phyloP scores from a whole-genome alignment of 2,113 vertebrate genomes.

The Sciurus niger region DNA sequence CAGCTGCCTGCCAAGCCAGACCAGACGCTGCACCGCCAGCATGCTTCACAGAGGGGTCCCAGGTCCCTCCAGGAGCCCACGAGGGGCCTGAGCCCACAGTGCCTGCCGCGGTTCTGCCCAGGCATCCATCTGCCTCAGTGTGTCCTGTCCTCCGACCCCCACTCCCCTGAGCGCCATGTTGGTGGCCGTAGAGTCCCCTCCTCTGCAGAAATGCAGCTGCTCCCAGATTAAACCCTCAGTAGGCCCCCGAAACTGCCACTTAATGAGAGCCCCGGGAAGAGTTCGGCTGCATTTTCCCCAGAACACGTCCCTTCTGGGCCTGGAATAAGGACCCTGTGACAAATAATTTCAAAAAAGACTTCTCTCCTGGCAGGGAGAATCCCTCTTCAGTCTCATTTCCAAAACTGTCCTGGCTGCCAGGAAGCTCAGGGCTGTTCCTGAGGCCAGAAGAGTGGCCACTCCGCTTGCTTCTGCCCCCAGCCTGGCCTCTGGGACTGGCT shows the following conservation, averaged over 20 bases:
- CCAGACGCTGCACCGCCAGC: background rate
- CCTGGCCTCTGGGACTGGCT: background rate
- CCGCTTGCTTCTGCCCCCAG: too few species aligned
- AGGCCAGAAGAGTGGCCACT: accelerated
- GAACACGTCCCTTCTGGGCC: background rate
- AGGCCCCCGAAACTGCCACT: too few species aligned
- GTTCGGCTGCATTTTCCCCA: accelerated
- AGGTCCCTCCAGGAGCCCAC: accelerated
- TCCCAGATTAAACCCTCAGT: background rate
- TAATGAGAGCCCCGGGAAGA: background rate
- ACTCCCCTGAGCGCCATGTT: accelerated
- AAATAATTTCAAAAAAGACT: background rate
- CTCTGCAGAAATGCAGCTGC: background rate
- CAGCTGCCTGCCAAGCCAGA: accelerated
- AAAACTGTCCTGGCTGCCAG: background rate
- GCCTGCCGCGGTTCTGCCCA: background rate
- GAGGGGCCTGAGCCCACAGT: too few species aligned
- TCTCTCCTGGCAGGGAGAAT: background rate
- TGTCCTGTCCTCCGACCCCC: accelerated
- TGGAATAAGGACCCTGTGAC: background rate
- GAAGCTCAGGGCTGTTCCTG: background rate
- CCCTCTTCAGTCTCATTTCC: background rate
- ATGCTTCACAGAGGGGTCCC: accelerated
- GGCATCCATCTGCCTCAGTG: background rate
- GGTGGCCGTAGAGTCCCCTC: background rate